Base-by-base conservation (phyloP, 2,797 vertebrate species). In the Stomatorhinus walkeri region DNA sequence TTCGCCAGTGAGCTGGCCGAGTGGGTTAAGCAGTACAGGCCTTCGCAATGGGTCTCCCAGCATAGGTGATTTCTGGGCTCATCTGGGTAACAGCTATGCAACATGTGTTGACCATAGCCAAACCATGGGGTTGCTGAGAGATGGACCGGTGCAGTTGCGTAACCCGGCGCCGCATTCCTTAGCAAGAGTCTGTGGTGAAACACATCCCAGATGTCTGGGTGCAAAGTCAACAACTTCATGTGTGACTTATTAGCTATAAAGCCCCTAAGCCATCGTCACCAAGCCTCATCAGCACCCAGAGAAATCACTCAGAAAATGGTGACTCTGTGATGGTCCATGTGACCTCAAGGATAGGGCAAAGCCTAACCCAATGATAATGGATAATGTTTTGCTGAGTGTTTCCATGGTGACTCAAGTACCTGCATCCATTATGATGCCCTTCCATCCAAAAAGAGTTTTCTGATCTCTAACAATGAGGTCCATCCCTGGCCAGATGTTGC, bases 191-290 rank as follows among this genome's bases (percentile, higher is more conserved):
- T 87, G 40, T 32, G 64, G 36, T 87, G 86, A 76, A 86, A 91
- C 88, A 88, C 85, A 43, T 49, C 89, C 89, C 90, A 92, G 91
- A 92, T 90, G 92, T 91, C 86, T 36, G 24, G 68, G 89, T 43
- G 89, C 86, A 88, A 89, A 46, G 87, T 88, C 89, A 91, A 90
- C 51, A 89, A 81, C 87, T 68, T 89, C 90, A 90, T 89, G 68
- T 91, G 90, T 48, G 56, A 88, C 88, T 90, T 89, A 89, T 88
- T 89, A 89, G 88, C 72, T 59, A 72, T 40, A 40, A 61, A 64
- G 87, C 22, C 54, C 54, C 22, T 88, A 16, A 56, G n/a, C 24
- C 85, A 59, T 4, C 81, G 22, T 64, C 1, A 83, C 8, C 88
- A 19, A 89, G 43, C 24, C 9, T 49, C 83, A 85, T 85, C 48